phyloP scores from a whole-genome alignment of 1,140 invertebrate species.

The Homarus americanus region DNA sequence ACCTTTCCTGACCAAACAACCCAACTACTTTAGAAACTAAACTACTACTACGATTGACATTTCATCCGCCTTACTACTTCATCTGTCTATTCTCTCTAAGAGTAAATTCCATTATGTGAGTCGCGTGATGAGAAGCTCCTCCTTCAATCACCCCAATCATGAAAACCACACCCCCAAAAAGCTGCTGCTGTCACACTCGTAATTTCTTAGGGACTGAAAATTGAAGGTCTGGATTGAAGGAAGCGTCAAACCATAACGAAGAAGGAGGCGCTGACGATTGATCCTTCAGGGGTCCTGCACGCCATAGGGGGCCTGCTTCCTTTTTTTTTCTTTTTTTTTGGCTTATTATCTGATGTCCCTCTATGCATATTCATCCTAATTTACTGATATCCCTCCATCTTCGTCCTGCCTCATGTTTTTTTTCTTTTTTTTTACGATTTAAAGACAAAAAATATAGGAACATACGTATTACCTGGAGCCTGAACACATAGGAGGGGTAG shows the following conservation, averaged over 20 bases:
- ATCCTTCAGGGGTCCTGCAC: neutral
- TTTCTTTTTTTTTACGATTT: no score
- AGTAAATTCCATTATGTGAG: neutral
- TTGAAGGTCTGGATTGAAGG: constrained; percentile 10
- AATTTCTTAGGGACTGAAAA: constrained; percentile 13
- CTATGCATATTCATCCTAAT: neutral
- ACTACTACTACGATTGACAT: neutral
- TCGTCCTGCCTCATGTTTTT: no score
- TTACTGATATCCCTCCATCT: neutral
- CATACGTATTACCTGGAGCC: no score
- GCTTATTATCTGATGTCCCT: neutral
- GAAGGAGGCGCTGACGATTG: constrained; percentile 2
- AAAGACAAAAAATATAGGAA: no score
- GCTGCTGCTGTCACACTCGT: neutral
- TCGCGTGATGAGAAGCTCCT: neutral
- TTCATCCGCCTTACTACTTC: neutral
- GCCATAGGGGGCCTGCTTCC: neutral
- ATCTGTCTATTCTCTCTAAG: neutral
- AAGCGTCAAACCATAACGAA: constrained; percentile 1
- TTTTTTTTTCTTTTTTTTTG: neutral
- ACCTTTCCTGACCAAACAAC: neutral
- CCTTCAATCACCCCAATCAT: neutral
- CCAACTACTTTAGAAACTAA: neutral
- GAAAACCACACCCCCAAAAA: neutral
- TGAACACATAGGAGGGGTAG: neutral